A percentile compares a stretch with the other conserved stretches of the same genome.
Evolutionary conservation across 2,113 vertebrate species (phyloP).

Genomic region (Thalassarche chlororhynchos): DNA sequence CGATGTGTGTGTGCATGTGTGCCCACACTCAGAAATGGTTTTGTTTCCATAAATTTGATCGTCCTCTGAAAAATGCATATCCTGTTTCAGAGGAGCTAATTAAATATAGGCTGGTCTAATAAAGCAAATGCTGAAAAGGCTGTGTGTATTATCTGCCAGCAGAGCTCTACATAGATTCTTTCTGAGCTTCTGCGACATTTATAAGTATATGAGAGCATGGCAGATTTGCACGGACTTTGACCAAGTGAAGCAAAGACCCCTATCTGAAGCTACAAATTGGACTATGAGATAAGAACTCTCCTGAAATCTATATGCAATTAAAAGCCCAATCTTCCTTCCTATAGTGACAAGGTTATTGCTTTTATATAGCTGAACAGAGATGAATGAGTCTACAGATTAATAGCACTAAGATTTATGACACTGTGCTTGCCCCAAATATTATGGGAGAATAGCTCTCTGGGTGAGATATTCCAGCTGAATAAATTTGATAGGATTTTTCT

Average conservation of each 20-base stretch:
- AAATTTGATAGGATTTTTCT: conserved; percentile 44
- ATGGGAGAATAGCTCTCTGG: conserved; percentile 19
- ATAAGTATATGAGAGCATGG: neutral
- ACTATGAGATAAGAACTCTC: conserved; percentile 59
- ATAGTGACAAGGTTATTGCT: conserved; percentile 71
- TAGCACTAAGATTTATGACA: conserved; percentile 70
- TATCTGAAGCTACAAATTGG: conserved; percentile 56
- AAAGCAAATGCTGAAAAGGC: neutral
- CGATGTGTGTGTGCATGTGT: rapidly evolving
- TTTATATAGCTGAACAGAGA: conserved; percentile 67
- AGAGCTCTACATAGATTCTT: neutral
- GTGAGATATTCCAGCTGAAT: conserved; percentile 60
- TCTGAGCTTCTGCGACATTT: neutral
- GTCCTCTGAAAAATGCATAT: neutral
- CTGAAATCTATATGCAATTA: conserved; percentile 71
- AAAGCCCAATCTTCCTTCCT: conserved; percentile 62
- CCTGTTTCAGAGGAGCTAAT: neutral
- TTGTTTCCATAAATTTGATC: neutral
- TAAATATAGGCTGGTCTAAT: neutral
- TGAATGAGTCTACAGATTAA: conserved; percentile 66
- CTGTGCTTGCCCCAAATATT: conserved; percentile 58
- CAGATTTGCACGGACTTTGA: conserved; percentile 47
- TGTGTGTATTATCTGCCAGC: neutral
- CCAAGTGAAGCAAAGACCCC: neutral
- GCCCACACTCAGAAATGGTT: neutral